Evolutionary conservation across 1,140 invertebrate species (phyloP).

Genomic region (Drosophila repleta): DNA sequence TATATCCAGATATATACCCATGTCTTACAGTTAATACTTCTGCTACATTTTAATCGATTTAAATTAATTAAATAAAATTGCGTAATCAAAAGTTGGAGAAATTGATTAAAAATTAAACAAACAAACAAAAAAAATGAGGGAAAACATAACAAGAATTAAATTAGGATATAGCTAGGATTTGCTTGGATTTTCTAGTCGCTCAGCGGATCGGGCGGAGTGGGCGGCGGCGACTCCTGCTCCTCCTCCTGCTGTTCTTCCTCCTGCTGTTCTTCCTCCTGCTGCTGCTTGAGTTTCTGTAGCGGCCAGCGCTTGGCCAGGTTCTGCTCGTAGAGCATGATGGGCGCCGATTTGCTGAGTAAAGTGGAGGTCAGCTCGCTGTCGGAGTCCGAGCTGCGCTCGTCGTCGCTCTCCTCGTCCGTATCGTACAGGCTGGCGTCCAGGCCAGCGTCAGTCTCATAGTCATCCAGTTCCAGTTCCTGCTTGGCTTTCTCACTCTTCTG

Average conservation of each 20-base stretch:
- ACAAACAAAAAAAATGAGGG: slow-evolving; percentile 8
- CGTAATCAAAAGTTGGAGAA: background rate
- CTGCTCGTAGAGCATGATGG: slow-evolving; percentile 36
- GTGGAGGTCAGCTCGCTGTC: slow-evolving; percentile 22
- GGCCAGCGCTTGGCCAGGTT: slow-evolving; percentile 40
- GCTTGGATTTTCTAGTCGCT: background rate
- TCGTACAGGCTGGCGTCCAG: slow-evolving; percentile 47
- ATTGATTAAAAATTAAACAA: background rate
- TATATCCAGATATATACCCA: slow-evolving; percentile 1
- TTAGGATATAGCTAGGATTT: too few relatives aligned
- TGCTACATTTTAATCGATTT: slow-evolving; percentile 41
- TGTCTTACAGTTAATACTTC: slow-evolving; percentile 52
- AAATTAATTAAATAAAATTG: slow-evolving; percentile 20
- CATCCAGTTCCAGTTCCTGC: slow-evolving; percentile 2
- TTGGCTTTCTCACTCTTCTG: background rate
- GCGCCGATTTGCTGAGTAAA: slow-evolving; percentile 22
- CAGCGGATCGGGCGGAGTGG: background rate
- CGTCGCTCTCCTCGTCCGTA: slow-evolving; percentile 52
- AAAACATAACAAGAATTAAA: background rate
- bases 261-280: too few relatives aligned
- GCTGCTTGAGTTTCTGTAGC: too few relatives aligned
- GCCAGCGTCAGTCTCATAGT: slow-evolving; percentile 62
- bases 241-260: too few relatives aligned
- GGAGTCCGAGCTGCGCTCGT: slow-evolving; percentile 64
- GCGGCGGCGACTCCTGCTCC: background rate